Base-by-base conservation (phyloP, 2,888 invertebrate species). In the Nipponacmea schrenckii region DNA sequence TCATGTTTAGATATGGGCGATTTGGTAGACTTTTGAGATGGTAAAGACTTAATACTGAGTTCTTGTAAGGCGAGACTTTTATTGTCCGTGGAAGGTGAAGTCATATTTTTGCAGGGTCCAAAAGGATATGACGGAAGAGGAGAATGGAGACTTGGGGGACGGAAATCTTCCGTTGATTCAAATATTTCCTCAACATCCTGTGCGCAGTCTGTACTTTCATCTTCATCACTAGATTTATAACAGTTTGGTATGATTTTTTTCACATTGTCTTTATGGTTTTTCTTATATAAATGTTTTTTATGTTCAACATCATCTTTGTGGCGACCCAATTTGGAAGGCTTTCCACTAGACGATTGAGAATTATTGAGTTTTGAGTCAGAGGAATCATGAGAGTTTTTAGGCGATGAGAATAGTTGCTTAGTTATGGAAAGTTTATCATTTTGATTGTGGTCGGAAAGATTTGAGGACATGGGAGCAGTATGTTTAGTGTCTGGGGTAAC, bases 401-500 rank as follows among this genome's bases (percentile, higher is more conserved):
- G 50, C 3, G 70, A 65, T 12, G 65, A 62, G 24, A 70, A 70
- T 26, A 70, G 56, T 20, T 62, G 50, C 20, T 62, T 65, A 45
- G 46, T 27, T 24, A 31, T 20, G 31, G 27, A n/a, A 14, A 44
- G 62, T 45, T 56, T 56, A 56, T 56, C 56, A 24, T 66, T 70
- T 44, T 70, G 56, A 66, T 66, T 72, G 56, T 56, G 56, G 24
- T 56, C 56, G 20, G 56, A 56, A 24, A 56, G 56, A 20, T 24
- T 56, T 12, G 56, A 56, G n/a, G 70, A 24, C 68, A 68, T 48
- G n/a, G 63, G 62, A 46, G 50, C 67, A 15, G 66, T 50, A 24
- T 17, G 46, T 24, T 72, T 72, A 44, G 66, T 67, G 46, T 71
- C 72, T 15, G 74, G 74, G 24, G 74, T 75, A 45, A 70, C 68